Percentiles rank a stretch among this genome's conserved stretches.
phyloP scores from a whole-genome alignment of 1,140 invertebrate species.

The Nasonia giraulti region DNA sequence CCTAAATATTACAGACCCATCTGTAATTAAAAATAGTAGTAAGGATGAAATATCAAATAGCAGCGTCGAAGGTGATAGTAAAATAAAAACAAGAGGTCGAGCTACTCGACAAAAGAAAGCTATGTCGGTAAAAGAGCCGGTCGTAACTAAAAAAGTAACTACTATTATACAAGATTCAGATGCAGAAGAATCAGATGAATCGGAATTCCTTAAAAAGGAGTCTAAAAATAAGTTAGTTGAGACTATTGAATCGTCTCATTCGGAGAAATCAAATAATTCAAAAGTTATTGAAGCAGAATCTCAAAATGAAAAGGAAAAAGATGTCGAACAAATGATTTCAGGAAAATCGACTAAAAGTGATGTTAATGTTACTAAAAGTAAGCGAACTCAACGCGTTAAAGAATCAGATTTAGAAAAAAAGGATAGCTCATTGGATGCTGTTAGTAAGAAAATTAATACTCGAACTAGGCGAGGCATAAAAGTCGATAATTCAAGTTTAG shows the following conservation, averaged over 20 bases:
- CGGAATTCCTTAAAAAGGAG: background rate
- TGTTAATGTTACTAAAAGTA: background rate
- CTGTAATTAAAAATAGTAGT: background rate
- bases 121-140: background rate
- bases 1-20: background rate
- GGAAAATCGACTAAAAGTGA: background rate
- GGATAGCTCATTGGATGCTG: background rate
- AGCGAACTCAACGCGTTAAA: background rate
- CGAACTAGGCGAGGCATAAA: background rate
- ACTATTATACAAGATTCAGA: conserved; percentile 22
- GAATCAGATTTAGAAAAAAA: background rate
- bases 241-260: background rate
- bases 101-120: conserved; percentile 7
- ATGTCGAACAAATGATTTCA: background rate
- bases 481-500: background rate
- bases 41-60: background rate
- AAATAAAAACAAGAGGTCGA: background rate
- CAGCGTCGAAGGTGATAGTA: background rate
- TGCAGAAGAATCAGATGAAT: conserved; percentile 1
- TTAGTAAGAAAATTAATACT: background rate
- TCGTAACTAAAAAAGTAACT: background rate
- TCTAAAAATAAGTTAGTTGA: background rate
- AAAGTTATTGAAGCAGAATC: background rate
- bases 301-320: background rate
- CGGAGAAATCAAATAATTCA: background rate